Conservation (phyloP, 1,140 invertebrate genomes). For the Zaprionus lachaisei region DNA sequence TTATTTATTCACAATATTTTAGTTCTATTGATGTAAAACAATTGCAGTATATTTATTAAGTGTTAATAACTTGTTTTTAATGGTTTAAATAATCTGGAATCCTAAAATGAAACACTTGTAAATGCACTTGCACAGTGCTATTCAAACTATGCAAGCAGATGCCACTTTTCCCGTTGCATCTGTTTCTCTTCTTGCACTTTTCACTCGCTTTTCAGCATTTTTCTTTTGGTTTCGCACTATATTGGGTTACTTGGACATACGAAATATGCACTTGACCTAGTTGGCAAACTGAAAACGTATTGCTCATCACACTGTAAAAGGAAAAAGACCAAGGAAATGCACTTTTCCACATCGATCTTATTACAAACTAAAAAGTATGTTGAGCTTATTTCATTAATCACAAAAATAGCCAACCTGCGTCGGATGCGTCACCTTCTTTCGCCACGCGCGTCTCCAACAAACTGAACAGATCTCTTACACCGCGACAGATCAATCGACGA, state of each 20-base stretch:
- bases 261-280: conserved; percentile 68
- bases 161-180: conserved; percentile 50
- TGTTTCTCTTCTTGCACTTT: conserved; percentile 58
- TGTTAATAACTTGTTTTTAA: too few species aligned
- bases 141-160: conserved; percentile 44
- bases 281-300: conserved; percentile 18
- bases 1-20: background rate
- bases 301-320: background rate
- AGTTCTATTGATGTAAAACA: background rate
- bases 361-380: conserved; percentile 14
- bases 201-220: conserved; percentile 39
- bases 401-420: conserved; percentile 62
- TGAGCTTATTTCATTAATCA: conserved; percentile 47
- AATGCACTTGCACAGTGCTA: conserved; percentile 4
- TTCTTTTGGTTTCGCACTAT: conserved; percentile 32
- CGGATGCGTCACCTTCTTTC: conserved; percentile 60
- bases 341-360: conserved; percentile 1
- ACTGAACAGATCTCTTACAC: conserved; percentile 61
- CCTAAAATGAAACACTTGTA: background rate
- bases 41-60: background rate
- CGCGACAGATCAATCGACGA: conserved; percentile 56
- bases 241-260: conserved; percentile 18
- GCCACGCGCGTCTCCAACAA: conserved; percentile 43
- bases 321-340: background rate
- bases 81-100: too few species aligned